A percentile compares a stretch with the other conserved stretches of the same genome.
These are phyloP conservation scores for Pangasianodon gigas DNA, from an alignment of 2,113 vertebrate genomes.

Conservation along the genomic window DNA sequence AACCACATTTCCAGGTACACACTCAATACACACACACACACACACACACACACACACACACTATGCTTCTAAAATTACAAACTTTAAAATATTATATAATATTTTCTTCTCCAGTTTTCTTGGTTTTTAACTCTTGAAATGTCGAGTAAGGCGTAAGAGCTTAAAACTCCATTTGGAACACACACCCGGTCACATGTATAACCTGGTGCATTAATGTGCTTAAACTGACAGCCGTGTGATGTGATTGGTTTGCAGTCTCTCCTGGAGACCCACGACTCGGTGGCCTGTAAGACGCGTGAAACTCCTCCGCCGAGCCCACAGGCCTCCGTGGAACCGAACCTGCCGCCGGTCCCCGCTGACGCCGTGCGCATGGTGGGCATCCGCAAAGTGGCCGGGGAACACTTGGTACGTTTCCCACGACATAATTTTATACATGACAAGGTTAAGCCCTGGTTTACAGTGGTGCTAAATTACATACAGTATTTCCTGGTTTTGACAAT, in stretches of 20 bases:
- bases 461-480: neutral
- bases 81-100: neutral
- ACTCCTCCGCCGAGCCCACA: slow-evolving; percentile 80
- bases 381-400: slow-evolving; percentile 87
- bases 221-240: neutral
- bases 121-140: no score
- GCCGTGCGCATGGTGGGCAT: slow-evolving; percentile 95
- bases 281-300: slow-evolving; percentile 87
- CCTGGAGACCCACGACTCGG: slow-evolving; percentile 92
- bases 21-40: neutral
- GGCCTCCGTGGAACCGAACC: slow-evolving; percentile 76
- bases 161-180: neutral
- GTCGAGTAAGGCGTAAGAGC: neutral
- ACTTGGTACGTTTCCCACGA: slow-evolving; percentile 81
- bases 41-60: neutral
- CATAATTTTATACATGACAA: neutral
- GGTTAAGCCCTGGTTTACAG: neutral
- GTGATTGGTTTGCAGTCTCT: slow-evolving; percentile 78
- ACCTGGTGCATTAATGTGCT: neutral
- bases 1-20: slow-evolving; percentile 91
- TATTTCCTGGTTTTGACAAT: neutral
- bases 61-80: neutral
- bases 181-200: neutral
- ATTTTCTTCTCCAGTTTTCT: neutral
- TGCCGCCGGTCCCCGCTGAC: slow-evolving; percentile 80